Evolutionary conservation across 2,797 vertebrate species (phyloP).

Genomic region (Micrastur ruficollis): DNA sequence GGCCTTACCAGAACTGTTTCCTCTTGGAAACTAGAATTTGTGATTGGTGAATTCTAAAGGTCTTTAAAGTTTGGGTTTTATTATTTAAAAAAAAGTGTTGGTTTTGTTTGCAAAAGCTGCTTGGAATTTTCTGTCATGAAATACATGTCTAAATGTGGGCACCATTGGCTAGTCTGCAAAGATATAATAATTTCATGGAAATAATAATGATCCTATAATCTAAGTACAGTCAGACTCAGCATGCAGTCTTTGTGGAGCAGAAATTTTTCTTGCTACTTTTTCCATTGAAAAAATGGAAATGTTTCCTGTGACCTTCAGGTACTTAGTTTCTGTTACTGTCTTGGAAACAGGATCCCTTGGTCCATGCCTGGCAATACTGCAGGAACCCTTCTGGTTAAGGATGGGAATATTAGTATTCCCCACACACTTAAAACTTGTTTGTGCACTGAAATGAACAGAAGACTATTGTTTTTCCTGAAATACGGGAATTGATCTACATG

Average conservation of each 20-base stretch:
- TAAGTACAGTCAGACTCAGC: background rate
- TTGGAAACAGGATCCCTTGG: background rate
- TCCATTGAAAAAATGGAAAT: background rate
- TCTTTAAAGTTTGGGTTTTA: background rate
- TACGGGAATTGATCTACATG: background rate
- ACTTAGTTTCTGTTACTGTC: background rate
- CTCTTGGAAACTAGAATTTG: background rate
- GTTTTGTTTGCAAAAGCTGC: background rate
- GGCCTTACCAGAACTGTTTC: background rate
- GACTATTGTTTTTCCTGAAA: background rate
- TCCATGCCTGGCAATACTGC: background rate
- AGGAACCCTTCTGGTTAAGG: background rate
- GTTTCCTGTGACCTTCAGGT: conserved; percentile 26
- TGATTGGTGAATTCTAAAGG: background rate
- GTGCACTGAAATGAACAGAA: background rate
- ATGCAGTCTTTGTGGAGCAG: background rate
- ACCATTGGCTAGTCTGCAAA: background rate
- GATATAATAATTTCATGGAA: background rate
- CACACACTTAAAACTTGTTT: background rate
- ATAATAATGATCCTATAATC: background rate
- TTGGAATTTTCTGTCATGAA: background rate
- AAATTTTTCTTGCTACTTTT: background rate
- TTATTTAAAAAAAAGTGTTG: background rate
- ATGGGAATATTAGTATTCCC: background rate
- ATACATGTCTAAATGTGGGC: background rate